Base-by-base conservation (phyloP, 2,888 invertebrate genomes). In the Cheilosia variabilis region DNA sequence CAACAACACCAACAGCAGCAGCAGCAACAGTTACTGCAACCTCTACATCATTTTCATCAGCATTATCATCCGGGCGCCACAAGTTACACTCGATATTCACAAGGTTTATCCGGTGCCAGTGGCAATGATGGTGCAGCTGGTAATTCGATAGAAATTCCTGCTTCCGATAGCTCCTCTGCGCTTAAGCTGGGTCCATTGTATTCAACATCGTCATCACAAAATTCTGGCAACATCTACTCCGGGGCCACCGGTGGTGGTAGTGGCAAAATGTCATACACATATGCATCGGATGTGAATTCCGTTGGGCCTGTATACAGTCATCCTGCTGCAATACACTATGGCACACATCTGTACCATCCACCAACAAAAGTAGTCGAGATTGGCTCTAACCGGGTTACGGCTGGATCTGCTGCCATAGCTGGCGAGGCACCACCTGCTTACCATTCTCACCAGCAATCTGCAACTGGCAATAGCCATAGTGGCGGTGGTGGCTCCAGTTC, bases 281-380 rank as follows among this genome's bases (percentile, higher is more conserved):
- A 60, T 71, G 69, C 65, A 76, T 34, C 63, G 71, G 78, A 87
- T 77, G 78, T 52, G 43, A 77, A 47, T 53, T 65, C 63, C 27
- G 63, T 65, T 17, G 79, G 63, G 58, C 90, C 91, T 22, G 89
- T 89, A 73, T 90, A 90, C 68, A 89, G 89, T 37, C 91, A 91
- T 88, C 89, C 89, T 63, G 90, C 89, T 53, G 90, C 90, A 43
- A 88, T 91, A 77, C 91, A 90, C 87, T 91, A 91, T 77, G 90
- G 91, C 55, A 89, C 90, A 63, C 91, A 91, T 87, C 87, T 91
- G 55, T 90, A 89, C 77, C 90, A 91, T 87, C 90, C 90, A 65
- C 87, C 88, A 19, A 88, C 89, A 24, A 81, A 81, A 57, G 69
- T 81, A 3, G 34, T 81, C 17, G 68, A 81, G 24, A 81, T 81